These are phyloP conservation scores for Macrochelys suwanniensis DNA, from an alignment of 2,797 vertebrate genomes.

Conservation along the genomic window DNA sequence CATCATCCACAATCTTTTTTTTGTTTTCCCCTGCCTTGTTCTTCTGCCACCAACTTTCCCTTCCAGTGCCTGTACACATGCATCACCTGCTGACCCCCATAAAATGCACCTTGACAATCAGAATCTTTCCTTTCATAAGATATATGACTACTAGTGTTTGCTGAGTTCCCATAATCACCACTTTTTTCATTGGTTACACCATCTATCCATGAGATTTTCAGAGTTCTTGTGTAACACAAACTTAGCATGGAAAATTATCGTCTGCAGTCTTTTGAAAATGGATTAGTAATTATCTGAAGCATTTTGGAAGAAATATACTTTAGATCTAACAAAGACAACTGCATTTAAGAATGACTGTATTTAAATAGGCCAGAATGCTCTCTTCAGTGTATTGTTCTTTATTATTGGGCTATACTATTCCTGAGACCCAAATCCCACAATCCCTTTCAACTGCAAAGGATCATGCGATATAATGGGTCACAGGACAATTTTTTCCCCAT, in stretches of 20 bases:
- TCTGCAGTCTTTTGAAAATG: background rate
- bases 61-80: background rate
- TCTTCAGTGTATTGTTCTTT: accelerated
- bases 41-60: background rate
- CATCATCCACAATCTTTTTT: background rate
- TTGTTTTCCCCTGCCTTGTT: background rate
- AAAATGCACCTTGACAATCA: background rate
- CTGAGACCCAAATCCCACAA: background rate
- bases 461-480: accelerated
- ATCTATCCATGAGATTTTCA: background rate
- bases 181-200: background rate
- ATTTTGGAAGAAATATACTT: background rate
- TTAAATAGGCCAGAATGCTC: background rate
- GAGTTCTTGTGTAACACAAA: background rate
- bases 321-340: background rate
- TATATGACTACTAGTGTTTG: background rate
- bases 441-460: background rate
- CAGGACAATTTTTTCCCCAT: background rate
- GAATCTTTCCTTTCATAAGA: background rate
- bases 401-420: accelerated
- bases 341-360: background rate
- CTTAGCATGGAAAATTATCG: background rate
- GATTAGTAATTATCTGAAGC: background rate
- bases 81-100: background rate
- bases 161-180: background rate